Evolutionary conservation across 2,113 vertebrate species (phyloP).

Genomic region (Myrmophylax atrothorax): DNA sequence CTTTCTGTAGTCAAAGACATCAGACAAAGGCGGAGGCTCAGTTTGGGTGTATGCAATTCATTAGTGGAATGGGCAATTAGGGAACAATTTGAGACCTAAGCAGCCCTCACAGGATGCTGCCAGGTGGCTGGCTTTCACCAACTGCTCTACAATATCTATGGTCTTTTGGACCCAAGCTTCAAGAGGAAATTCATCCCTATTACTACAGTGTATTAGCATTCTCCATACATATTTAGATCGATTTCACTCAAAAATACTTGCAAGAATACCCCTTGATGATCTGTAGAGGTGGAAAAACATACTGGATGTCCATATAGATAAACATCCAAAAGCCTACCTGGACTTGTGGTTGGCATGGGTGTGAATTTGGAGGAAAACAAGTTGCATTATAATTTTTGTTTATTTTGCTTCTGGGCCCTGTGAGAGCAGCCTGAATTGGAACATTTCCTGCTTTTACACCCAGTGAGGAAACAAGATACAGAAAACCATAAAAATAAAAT

Average conservation of each 20-base stretch:
- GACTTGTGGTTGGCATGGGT: neutral
- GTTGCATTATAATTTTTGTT: neutral
- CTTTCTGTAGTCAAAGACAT: slow-evolving; percentile 75
- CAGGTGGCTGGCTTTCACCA: neutral
- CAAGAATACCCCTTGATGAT: neutral
- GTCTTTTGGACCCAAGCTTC: neutral
- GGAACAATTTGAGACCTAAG: neutral
- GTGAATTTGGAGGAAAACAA: neutral
- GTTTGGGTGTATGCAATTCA: neutral
- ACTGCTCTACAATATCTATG: neutral
- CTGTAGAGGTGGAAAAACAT: neutral
- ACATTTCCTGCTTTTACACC: neutral
- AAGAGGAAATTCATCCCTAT: neutral
- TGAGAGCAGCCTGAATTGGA: neutral
- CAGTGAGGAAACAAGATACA: neutral
- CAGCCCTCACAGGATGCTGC: neutral
- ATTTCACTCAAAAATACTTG: neutral
- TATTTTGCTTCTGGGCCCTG: neutral
- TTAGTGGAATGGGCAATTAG: neutral
- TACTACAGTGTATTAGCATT: neutral
- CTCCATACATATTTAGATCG: neutral
- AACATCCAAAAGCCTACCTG: neutral
- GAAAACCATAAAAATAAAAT: neutral
- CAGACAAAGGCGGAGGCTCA: neutral
- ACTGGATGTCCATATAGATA: neutral